Evolutionary conservation across 2,113 vertebrate species (phyloP), one percentile per base, ranked within the genome.

Genomic region (Takifugu bimaculatus): DNA sequence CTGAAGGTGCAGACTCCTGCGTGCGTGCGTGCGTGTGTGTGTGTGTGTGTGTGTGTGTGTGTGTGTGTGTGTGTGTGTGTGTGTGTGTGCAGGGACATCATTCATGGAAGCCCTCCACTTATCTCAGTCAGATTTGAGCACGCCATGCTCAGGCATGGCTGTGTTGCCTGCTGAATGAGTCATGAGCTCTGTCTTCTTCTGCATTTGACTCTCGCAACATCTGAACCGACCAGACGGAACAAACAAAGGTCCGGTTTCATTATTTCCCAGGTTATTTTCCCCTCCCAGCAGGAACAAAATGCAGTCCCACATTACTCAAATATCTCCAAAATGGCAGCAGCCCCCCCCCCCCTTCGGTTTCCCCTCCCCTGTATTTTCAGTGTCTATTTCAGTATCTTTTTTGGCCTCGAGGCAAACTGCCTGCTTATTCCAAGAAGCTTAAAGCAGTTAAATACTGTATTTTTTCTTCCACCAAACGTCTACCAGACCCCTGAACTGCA

Each of bases 1-100:
- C 94, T 98, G 85, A 98, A 98, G 96, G 96, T 98, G 61, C 75
- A 63, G 53, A 77, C 59, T 44, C 59, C 13, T 70, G 47, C 59
- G 50, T 77, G 56, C 57, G 11, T 65, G 92, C 94, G 50, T 72
- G 62, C 47, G 63, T 72, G 50, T 60, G n/a, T 76, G 47, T 69
- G 29, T 67, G 58, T n/a, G n/a, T 68, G 49, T 60, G 4, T 55
- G 59, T 55, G 44, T 50, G 93, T 94, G 25, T 69, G 10, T 64
- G 92, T 94, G 49, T 71, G 61, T 50, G 63, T 74, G 53, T 60
- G 15, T 76, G 45, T 69, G 29, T 66, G 58, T 68, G 49, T 60
- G 4, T 54, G 59, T 55, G 39, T 50, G 93, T 94, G 26, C 67
- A 14, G 54, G 68, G 60, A 63, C 68, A 65, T 73, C 60, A 72